Base-by-base conservation (phyloP, 2,797 vertebrate genomes). In the Poecile montanus region DNA sequence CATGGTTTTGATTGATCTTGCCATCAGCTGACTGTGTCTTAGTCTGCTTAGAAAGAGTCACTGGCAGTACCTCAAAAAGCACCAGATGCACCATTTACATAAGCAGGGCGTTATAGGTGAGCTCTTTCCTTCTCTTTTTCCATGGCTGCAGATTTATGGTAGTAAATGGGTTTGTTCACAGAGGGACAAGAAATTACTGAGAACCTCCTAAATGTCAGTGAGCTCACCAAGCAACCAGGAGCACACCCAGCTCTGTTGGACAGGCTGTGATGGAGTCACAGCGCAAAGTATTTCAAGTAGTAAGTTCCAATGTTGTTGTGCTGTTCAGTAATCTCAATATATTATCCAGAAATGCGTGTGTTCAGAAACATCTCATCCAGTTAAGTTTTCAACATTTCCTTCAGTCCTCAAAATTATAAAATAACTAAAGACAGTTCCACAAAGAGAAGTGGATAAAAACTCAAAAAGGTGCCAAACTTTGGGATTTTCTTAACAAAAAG, bases 21-120 rank as follows among this genome's bases (percentile, higher is more conserved):
- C 32, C 65, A 75, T 93, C 62, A 72, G 29, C 11, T 81, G 36
- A 25, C 47, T 56, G 66, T 71, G n/a, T 68, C 58, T 88, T 66
- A 70, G 77, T 23, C 51, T 80, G 60, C 62, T 93, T 71, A 75
- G 66, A 94, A 93, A 95, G 29, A 85, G 45, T 91, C 73, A 72
- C 71, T 94, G 90, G 88, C 86, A 85, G 61, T 36, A 53, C 63
- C 68, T 94, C 91, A 76, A 51, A 85, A 80, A 85, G 72, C 62
- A 93, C 68, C 85, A 92, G 74, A 73, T 91, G 91, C 65, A 91
- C 40, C 16, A 85, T 94, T 94, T 92, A 62, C 87, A 87, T 85
- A 90, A 93, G 72, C 32, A 88, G 82, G 40, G 48, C 0, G 0
- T 87, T 89, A 42, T 4, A 63, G 19, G 17, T 58, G 45, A 80